Evolutionary conservation across 2,797 vertebrate genomes (phyloP).

Genomic region (Paguma larvata): DNA sequence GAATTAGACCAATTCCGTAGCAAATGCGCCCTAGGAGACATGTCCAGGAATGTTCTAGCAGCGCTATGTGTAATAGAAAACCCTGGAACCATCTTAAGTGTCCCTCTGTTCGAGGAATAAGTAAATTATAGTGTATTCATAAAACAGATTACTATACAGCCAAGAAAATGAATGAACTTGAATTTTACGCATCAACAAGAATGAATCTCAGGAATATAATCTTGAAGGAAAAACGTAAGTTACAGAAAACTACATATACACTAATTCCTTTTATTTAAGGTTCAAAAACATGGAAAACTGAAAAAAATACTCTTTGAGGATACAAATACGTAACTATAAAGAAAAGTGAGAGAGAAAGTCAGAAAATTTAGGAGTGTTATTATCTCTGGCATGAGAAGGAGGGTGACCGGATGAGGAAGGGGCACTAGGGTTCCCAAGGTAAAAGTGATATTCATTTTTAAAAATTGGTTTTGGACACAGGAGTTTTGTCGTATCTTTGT

Average conservation of each 20-base stretch:
- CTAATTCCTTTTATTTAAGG: conserved; percentile 6
- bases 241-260: neutral
- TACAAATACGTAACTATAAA: neutral
- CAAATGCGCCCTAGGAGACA: neutral
- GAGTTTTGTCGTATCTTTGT: neutral
- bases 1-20: neutral
- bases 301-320: neutral
- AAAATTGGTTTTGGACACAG: neutral
- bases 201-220: neutral
- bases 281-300: neutral
- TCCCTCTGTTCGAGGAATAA: neutral
- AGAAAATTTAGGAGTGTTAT: neutral
- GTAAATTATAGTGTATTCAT: neutral
- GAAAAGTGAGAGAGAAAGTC: neutral
- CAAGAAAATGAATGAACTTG: conserved; percentile 24
- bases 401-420: neutral
- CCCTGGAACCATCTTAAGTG: neutral
- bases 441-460: neutral
- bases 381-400: neutral
- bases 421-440: neutral
- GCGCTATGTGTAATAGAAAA: neutral
- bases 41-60: neutral
- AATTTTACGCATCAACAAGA: neutral
- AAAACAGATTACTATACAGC: neutral
- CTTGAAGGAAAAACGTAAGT: neutral